Percentiles rank a stretch among this genome's conserved stretches.
phyloP scores from a whole-genome alignment of 2,797 vertebrate genomes.

The Parauchenoglanis ngamensis region DNA sequence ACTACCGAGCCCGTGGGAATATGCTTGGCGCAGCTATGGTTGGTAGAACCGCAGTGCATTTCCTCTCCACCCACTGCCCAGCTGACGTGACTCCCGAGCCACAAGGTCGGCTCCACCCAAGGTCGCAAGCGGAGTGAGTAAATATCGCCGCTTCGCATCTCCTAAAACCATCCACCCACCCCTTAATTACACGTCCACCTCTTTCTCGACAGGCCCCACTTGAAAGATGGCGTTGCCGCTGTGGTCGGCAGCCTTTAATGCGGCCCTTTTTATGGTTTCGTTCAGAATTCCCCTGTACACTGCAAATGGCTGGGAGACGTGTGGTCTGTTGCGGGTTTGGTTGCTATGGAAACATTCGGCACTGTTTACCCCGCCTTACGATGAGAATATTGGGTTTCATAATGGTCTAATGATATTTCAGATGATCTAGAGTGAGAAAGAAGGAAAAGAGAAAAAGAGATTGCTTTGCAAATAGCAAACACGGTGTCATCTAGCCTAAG shows the following conservation, averaged over 20 bases:
- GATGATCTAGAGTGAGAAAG: not conserved
- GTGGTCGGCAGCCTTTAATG: slow-evolving; percentile 51
- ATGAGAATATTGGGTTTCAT: slow-evolving; percentile 10
- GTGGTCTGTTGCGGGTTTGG: slow-evolving; percentile 41
- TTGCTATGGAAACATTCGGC: slow-evolving; percentile 45
- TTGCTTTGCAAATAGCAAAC: slow-evolving; percentile 8
- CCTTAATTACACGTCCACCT: slow-evolving; percentile 58
- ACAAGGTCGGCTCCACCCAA: slow-evolving; percentile 54
- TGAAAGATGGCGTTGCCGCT: slow-evolving; percentile 44
- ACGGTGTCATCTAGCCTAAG: not conserved
- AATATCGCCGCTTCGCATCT: slow-evolving; percentile 53
- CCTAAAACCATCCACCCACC: slow-evolving; percentile 52
- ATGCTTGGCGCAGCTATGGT: not conserved
- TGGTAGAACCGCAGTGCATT: slow-evolving; percentile 35
- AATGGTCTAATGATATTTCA: slow-evolving; percentile 12
- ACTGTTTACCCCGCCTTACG: slow-evolving; percentile 51
- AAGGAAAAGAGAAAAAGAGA: not conserved
- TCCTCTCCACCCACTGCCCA: slow-evolving; percentile 50
- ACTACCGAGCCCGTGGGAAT: slow-evolving; percentile 3
- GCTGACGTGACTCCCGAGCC: slow-evolving; percentile 40
- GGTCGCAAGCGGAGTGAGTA: slow-evolving; percentile 53
- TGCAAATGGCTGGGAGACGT: slow-evolving; percentile 42
- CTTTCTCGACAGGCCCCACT: slow-evolving; percentile 52
- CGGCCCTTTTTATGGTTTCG: slow-evolving; percentile 49
- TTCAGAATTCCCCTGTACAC: slow-evolving; percentile 41